phyloP scores from a whole-genome alignment of 2,888 invertebrate species.

The Caenorhabditis sp. region DNA sequence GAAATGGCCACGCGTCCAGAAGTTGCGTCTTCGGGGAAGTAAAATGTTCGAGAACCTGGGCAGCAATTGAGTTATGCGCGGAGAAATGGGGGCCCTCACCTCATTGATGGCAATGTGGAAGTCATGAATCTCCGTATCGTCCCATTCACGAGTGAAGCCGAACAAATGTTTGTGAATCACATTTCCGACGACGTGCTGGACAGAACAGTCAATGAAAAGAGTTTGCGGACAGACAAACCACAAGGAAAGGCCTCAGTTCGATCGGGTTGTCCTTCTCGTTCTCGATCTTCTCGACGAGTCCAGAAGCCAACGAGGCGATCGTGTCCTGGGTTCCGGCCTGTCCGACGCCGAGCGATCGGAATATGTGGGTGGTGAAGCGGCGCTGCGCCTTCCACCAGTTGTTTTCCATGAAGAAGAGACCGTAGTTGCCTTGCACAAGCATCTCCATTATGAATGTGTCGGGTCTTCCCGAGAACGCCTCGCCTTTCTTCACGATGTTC shows the following conservation, averaged over 20 bases:
- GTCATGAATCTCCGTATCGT: slow-evolving; percentile 61
- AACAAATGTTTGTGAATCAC: slow-evolving; percentile 64
- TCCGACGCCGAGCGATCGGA: slow-evolving; percentile 61
- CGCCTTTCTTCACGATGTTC: slow-evolving; percentile 57
- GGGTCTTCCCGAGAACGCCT: slow-evolving; percentile 62
- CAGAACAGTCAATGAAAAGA: not conserved
- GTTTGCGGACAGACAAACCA: slow-evolving; percentile 22
- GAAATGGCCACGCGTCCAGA: slow-evolving; percentile 59
- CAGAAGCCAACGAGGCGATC: slow-evolving; percentile 51
- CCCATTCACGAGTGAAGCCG: slow-evolving; percentile 58
- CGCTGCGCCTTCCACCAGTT: slow-evolving; percentile 63
- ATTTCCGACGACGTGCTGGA: slow-evolving; percentile 64
- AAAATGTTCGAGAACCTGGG: slow-evolving; percentile 58
- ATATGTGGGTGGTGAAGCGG: slow-evolving; percentile 61
- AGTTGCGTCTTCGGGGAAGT: slow-evolving; percentile 62
- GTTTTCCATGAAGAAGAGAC: slow-evolving; percentile 65
- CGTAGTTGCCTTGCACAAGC: slow-evolving; percentile 61
- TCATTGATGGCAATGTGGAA: slow-evolving; percentile 59
- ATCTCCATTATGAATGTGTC: slow-evolving; percentile 62
- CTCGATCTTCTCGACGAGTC: slow-evolving; percentile 48
- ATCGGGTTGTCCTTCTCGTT: slow-evolving; percentile 40
- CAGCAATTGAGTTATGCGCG: too few species aligned
- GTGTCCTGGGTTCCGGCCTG: slow-evolving; percentile 59
- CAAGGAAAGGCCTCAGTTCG: slow-evolving; percentile 53
- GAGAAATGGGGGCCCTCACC: too few species aligned